Base-by-base conservation (phyloP, 2,797 vertebrate genomes). In the Alcedo quadribrachys region DNA sequence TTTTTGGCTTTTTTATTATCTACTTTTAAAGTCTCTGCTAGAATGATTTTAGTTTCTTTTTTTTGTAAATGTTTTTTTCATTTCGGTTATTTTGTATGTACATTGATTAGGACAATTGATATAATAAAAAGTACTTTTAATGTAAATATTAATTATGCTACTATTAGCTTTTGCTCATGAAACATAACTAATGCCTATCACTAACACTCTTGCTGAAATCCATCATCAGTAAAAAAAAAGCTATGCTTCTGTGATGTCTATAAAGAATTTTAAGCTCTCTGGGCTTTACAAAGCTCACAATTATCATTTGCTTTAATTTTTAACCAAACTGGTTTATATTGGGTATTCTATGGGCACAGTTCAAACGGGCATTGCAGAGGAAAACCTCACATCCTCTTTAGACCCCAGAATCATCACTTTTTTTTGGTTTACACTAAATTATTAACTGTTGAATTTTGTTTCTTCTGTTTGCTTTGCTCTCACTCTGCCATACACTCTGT, bases 381-480 rank as follows among this genome's bases (percentile, higher is more conserved):
- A 35, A 51, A 76, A 18, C 81, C 74, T 79, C 55, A 74, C 92
- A 68, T 43, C 80, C 67, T 92, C 5, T 81, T 92, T 93, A 83
- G 90, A 61, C 92, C 85, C 71, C 74, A 70, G n/a, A 67, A 53
- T 81, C 3, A 6, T 68, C 28, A 40, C 62, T 62, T 45, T 25
- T 25, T 32, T 91, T 76, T 89, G 7, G 75, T 95, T 82, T 67
- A 85, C 92, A 85, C 93, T 69, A 45, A 92, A 78, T 93, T 58
- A 93, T 78, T 83, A 15, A 55, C 15, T 74, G 32, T 48, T 77
- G 89, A 70, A 66, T 87, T 93, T 87, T 91, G 71, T 87, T 92
- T 94, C 80, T 94, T 95, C 76, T 82, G 53, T 95, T 97, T 81
- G 94, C 77, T 92, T 97, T 94, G 89, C 88, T 97, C 22, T 88